Percentiles rank a stretch among this genome's conserved stretches.
Evolutionary conservation across 2,888 invertebrate species (phyloP).

Genomic region (Diarsia dahlii): DNA sequence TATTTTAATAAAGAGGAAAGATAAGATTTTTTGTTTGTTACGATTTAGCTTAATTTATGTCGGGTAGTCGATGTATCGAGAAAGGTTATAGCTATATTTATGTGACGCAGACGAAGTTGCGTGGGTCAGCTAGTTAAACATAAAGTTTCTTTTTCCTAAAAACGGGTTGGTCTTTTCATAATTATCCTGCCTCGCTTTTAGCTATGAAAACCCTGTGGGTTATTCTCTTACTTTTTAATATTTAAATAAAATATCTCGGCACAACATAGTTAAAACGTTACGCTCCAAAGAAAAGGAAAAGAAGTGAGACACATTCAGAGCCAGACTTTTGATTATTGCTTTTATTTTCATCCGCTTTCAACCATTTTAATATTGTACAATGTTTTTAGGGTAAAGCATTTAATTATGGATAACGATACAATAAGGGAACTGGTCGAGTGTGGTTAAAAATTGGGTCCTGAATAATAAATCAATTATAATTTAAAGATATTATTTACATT

Average conservation of each 20-base stretch:
- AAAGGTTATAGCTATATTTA: too few species aligned
- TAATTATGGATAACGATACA: conserved; percentile 8
- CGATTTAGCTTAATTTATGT: too few species aligned
- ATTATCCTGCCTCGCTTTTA: not conserved
- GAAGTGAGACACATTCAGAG: not conserved
- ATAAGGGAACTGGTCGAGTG: conserved; percentile 27
- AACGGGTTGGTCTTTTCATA: not conserved
- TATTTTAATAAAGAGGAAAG: too few species aligned
- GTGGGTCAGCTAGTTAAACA: too few species aligned
- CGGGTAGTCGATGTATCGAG: too few species aligned
- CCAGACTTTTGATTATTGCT: not conserved
- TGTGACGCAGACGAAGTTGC: too few species aligned
- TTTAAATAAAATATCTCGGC: not conserved
- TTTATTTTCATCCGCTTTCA: conserved; percentile 20
- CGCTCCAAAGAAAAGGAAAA: not conserved
- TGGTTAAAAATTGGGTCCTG: conserved; percentile 34
- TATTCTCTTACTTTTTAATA: not conserved
- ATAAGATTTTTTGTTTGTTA: too few species aligned
- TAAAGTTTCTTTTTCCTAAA: not conserved
- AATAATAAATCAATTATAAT: conserved; percentile 39
- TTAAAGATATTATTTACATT: conserved; percentile 40
- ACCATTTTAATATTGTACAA: conserved; percentile 5
- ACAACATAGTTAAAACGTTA: not conserved
- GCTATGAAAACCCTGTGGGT: not conserved
- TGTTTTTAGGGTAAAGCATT: not conserved